phyloP scores from a whole-genome alignment of 1,140 invertebrate species.

The Heliconius melpomene region DNA sequence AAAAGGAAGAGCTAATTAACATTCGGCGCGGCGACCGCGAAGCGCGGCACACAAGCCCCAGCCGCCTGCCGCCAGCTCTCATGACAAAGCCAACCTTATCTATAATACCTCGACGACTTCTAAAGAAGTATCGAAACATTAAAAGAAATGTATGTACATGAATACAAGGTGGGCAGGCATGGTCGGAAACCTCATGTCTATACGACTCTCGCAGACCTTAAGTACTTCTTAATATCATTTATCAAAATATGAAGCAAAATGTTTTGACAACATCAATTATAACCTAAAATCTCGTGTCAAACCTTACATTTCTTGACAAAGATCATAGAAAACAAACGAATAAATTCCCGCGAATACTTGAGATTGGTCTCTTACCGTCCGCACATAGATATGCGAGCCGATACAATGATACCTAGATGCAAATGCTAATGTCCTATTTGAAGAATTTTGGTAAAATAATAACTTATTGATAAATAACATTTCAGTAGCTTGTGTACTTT shows the following conservation, averaged over 20 bases:
- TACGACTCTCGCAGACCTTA: not conserved
- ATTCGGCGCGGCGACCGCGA: conserved; percentile 67
- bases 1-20: conserved; percentile 76
- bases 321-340: conserved; percentile 48
- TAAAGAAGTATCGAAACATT: not conserved
- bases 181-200: conserved; percentile 6
- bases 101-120: not conserved
- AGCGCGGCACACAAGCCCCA: conserved; percentile 60
- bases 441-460: conserved; percentile 77
- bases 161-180: not conserved
- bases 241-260: conserved; percentile 57
- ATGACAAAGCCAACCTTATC: conserved; percentile 50
- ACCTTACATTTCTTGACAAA: conserved; percentile 56
- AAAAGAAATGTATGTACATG: not conserved
- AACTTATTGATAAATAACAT: conserved; percentile 56
- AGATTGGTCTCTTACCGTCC: conserved; percentile 58
- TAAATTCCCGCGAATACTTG: conserved; percentile 41
- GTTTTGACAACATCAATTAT: conserved; percentile 80
- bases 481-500: conserved; percentile 30
- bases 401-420: conserved; percentile 79
- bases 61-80: conserved; percentile 40
- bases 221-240: conserved; percentile 29
- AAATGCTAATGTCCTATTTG: conserved; percentile 80
- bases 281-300: conserved; percentile 79
- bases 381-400: conserved; percentile 74